A percentile compares a stretch with the other conserved stretches of the same genome.
phyloP scores from a whole-genome alignment of 2,113 vertebrate genomes.

The Clarias batrachus region DNA sequence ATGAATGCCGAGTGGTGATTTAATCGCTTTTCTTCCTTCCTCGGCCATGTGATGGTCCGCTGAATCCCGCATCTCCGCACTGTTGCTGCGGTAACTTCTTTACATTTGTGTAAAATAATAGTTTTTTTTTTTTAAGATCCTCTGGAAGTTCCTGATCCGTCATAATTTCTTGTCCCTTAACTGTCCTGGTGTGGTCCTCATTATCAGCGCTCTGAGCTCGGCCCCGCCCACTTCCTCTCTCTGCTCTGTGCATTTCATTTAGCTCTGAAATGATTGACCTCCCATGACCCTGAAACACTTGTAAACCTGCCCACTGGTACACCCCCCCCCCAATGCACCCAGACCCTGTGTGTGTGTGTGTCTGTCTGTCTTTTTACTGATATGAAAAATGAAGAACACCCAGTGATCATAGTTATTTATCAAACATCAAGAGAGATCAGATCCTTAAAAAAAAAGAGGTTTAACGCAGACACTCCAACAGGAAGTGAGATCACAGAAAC shows the following conservation, averaged over 20 bases:
- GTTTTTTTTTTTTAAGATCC: constrained; percentile 78
- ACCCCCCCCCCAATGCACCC: background rate
- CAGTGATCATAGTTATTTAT: background rate
- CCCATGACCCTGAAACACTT: constrained; percentile 61
- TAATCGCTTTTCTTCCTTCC: constrained; percentile 59
- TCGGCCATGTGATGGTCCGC: constrained; percentile 61
- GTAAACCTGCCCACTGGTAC: background rate
- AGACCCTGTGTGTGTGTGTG: background rate
- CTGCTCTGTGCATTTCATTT: constrained; percentile 72
- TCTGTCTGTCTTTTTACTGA: background rate
- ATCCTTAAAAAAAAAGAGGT: background rate
- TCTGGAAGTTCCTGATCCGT: constrained; percentile 71
- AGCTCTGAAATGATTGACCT: constrained; percentile 76
- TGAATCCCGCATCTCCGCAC: constrained; percentile 60
- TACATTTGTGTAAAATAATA: constrained; percentile 77
- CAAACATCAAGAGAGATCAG: background rate
- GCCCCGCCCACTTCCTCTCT: constrained; percentile 73
- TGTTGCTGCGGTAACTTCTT: constrained; percentile 48
- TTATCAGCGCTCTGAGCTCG: constrained; percentile 80
- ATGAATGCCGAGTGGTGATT: constrained; percentile 60
- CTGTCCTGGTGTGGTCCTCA: constrained; percentile 66
- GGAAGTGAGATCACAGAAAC: constrained; percentile 76
- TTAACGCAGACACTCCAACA: constrained; percentile 51
- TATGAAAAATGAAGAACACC: too few relatives aligned
- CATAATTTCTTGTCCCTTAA: constrained; percentile 75